Conservation (phyloP, 2,888 invertebrate species). For the Epirrhoe tristata region DNA sequence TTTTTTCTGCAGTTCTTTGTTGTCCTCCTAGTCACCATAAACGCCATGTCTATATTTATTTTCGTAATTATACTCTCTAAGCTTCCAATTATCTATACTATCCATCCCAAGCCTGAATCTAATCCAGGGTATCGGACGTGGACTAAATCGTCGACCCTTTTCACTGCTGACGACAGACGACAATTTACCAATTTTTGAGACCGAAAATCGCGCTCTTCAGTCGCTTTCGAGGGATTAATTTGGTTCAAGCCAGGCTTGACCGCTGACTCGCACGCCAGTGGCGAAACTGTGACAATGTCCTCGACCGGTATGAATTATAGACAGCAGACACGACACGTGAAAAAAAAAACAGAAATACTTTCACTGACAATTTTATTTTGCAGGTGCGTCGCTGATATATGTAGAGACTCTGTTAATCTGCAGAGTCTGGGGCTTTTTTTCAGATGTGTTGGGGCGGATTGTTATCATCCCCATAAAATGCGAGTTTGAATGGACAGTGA, state of each 20-base stretch:
- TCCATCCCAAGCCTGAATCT: background rate
- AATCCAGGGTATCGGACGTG: background rate
- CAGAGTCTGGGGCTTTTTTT: background rate
- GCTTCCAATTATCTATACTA: constrained; percentile 1
- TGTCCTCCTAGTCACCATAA: no score
- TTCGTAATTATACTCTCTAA: no score
- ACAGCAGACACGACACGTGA: constrained; percentile 56
- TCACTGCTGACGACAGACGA: background rate
- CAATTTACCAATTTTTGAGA: constrained; percentile 15
- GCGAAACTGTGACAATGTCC: constrained; percentile 63
- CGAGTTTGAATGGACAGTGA: no score
- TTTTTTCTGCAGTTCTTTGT: background rate
- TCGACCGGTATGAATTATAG: constrained; percentile 63
- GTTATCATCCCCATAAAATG: no score
- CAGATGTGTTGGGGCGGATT: background rate
- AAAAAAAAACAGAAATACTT: constrained; percentile 52
- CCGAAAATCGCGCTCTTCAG: constrained; percentile 13
- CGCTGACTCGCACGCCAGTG: constrained; percentile 30
- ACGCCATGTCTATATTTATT: no score
- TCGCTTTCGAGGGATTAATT: constrained; percentile 19
- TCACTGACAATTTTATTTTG: constrained; percentile 55
- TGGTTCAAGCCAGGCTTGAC: constrained; percentile 29
- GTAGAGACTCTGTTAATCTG: background rate
- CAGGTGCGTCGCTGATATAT: constrained; percentile 42
- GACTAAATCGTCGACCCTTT: background rate